Conservation (phyloP, 2,888 invertebrate genomes). For the Epinotia brunnichana region DNA sequence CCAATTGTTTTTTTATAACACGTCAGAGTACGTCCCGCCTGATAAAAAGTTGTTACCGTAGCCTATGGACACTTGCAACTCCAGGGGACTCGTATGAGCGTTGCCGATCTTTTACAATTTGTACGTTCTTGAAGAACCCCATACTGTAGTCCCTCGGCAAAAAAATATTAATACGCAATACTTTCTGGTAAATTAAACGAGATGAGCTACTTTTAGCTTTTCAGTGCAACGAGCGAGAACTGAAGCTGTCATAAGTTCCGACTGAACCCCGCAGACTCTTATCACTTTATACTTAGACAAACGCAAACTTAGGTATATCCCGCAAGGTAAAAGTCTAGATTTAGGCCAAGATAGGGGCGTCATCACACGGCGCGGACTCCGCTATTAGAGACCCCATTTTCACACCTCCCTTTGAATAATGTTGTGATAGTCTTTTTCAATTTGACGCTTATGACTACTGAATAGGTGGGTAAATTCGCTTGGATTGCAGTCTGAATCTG, state of each 20-base stretch:
- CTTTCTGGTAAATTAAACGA: no score
- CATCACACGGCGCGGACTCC: slow-evolving; percentile 70
- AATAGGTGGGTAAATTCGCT: slow-evolving; percentile 13
- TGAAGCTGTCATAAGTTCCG: background rate
- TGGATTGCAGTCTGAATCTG: slow-evolving; percentile 9
- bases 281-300: slow-evolving; percentile 17
- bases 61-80: no score
- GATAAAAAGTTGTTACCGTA: no score
- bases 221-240: background rate
- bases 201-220: no score
- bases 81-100: no score
- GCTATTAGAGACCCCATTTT: slow-evolving; percentile 73
- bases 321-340: slow-evolving; percentile 65
- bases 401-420: slow-evolving; percentile 73
- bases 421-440: slow-evolving; percentile 63
- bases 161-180: no score
- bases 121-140: no score
- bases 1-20: no score
- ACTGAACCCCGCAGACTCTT: slow-evolving; percentile 11
- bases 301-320: slow-evolving; percentile 40
- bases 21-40: no score
- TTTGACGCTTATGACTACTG: slow-evolving; percentile 46
- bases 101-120: no score
- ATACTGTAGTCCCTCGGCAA: no score
- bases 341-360: slow-evolving; percentile 75